phyloP scores from a whole-genome alignment of 2,113 vertebrate species.

The Sceloporus undulatus region DNA sequence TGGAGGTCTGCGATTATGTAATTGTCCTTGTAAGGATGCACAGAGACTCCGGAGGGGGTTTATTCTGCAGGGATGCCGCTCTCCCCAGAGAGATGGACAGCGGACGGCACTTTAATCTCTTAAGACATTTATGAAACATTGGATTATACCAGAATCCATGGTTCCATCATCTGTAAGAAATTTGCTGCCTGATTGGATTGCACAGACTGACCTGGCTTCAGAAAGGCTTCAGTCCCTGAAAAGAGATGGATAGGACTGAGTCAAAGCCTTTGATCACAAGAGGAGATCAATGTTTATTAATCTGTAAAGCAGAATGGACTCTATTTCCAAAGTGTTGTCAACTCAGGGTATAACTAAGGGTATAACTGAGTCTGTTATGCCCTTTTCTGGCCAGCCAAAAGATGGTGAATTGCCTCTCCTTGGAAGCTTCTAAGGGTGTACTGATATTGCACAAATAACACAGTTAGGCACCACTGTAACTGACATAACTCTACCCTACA shows the following conservation, averaged over 20 bases:
- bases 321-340: no score
- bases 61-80: constrained; percentile 63
- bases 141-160: constrained; percentile 60
- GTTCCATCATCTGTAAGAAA: constrained; percentile 67
- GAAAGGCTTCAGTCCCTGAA: constrained; percentile 42
- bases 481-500: no score
- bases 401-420: no score
- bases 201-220: not conserved
- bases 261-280: constrained; percentile 45
- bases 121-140: constrained; percentile 73
- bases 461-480: no score
- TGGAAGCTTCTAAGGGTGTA: no score
- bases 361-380: no score
- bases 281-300: constrained; percentile 11
- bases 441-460: no score
- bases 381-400: no score
- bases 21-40: constrained; percentile 61
- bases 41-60: constrained; percentile 56
- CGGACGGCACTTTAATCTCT: constrained; percentile 68
- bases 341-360: no score
- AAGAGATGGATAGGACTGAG: constrained; percentile 33
- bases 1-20: constrained; percentile 61
- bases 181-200: constrained; percentile 60
- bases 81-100: constrained; percentile 62
- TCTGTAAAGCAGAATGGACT: no score